Percentiles rank a stretch among this genome's conserved stretches.
phyloP scores from a whole-genome alignment of 2,113 vertebrate species.

The Sprattus sprattus region DNA sequence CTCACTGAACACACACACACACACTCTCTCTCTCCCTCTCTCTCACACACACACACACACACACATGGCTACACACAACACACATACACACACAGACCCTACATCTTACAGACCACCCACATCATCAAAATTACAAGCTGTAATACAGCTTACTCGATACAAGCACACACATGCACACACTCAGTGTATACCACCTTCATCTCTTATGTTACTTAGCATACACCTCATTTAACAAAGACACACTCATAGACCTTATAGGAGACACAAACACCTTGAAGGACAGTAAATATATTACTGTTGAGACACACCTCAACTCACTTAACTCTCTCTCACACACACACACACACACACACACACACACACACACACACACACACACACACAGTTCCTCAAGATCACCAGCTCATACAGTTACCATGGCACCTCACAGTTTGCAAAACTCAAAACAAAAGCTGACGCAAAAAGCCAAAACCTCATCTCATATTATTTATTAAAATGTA shows the following conservation, averaged over 20 bases:
- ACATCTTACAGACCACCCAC: not conserved
- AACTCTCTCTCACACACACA: not conserved
- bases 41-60: not conserved
- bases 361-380: not conserved
- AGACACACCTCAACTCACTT: not conserved
- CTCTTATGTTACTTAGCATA: not conserved
- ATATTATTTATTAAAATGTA: not conserved
- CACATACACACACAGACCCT: not conserved
- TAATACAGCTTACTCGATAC: not conserved
- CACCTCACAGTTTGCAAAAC: not conserved
- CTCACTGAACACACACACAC: not conserved
- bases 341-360: not conserved
- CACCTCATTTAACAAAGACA: not conserved
- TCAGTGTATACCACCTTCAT: not conserved
- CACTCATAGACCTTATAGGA: not conserved
- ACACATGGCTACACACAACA: not conserved
- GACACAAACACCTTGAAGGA: not conserved
- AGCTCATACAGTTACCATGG: not conserved
- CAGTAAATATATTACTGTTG: not conserved
- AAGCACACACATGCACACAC: not conserved
- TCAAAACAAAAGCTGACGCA: constrained; percentile 1
- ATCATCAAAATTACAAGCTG: not conserved
- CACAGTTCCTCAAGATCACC: not conserved
- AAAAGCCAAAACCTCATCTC: not conserved
- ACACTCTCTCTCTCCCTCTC: not conserved